Conservation (phyloP, 2,888 invertebrate genomes). For the Synergus umbraculus region DNA sequence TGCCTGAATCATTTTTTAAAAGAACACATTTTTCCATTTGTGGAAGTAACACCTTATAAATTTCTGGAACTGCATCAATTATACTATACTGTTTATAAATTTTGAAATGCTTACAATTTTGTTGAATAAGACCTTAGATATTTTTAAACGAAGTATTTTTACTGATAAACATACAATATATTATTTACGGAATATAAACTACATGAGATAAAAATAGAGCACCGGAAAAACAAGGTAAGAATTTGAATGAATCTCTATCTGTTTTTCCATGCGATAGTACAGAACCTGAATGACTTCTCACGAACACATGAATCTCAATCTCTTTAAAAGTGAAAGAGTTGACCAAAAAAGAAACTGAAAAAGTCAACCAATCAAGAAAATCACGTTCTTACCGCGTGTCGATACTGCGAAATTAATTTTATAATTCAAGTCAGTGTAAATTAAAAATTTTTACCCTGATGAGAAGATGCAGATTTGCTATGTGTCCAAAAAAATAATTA, state of each 20-base stretch:
- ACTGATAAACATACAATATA: not conserved
- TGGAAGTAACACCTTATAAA: not conserved
- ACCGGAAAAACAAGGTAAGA: not conserved
- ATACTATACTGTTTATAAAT: not conserved
- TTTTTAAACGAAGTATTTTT: not conserved
- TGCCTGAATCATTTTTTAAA: not conserved
- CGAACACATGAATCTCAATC: not conserved
- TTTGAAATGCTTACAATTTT: not conserved
- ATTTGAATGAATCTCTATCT: not conserved
- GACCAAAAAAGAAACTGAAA: not conserved
- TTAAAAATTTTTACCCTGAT: not conserved
- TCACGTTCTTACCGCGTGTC: not conserved
- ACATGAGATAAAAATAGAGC: not conserved
- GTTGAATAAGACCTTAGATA: not conserved
- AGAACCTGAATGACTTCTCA: conserved; percentile 7
- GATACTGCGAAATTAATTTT: not conserved
- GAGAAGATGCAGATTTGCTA: not conserved
- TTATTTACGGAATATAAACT: not conserved
- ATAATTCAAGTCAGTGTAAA: not conserved
- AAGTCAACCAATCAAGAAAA: not conserved
- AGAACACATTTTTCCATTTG: not conserved
- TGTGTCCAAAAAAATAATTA: not conserved
- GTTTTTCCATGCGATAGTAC: not conserved
- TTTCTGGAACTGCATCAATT: not conserved
- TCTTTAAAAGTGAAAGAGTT: conserved; percentile 4